Base-by-base conservation (phyloP, 2,113 vertebrate genomes). In the Lagopus muta region DNA sequence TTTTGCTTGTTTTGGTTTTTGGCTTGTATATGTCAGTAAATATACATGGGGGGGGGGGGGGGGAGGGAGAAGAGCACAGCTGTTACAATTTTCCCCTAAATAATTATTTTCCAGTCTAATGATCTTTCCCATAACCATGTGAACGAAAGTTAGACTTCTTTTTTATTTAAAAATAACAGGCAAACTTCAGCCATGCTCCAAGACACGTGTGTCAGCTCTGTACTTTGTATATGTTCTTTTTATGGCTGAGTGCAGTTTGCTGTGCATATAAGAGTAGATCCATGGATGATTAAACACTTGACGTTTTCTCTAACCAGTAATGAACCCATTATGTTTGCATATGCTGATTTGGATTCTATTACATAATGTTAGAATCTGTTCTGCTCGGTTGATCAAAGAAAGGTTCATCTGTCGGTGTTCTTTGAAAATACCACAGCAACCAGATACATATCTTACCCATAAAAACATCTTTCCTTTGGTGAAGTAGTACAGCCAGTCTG, bases 281-380 rank as follows among this genome's bases (percentile, higher is more conserved):
- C 78, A 69, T 92, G 88, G 92, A 86, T 89, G 72, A 93, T 96
- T 77, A 91, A 93, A 71, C 60, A 67, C 75, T 91, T 75, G 17
- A 54, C 36, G 40, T 91, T 91, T 95, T 92, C 82, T 25, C 48
- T 93, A 83, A 92, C 95, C 73, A 52, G 72, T 86, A 96, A 78
- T 72, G 50, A 93, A 90, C 67, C 71, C 69, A 61, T 92, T 90
- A 83, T 77, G 80, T 96, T 88, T 75, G 82, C 82, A 74, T 95
- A 81, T 88, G 69, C 65, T 95, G 91, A 38, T 71, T 92, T 90
- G 50, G 62, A 75, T 88, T 90, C 82, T 83, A 4, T 92, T 93
- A 90, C 73, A 90, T 93, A 91, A 88, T 64, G 72, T 87, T 85
- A 71, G 45, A 86, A 80, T 92, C 94, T 77, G 25, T 81, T 84